phyloP scores from a whole-genome alignment of 2,797 vertebrate species.

The Enteromius argenteus region DNA sequence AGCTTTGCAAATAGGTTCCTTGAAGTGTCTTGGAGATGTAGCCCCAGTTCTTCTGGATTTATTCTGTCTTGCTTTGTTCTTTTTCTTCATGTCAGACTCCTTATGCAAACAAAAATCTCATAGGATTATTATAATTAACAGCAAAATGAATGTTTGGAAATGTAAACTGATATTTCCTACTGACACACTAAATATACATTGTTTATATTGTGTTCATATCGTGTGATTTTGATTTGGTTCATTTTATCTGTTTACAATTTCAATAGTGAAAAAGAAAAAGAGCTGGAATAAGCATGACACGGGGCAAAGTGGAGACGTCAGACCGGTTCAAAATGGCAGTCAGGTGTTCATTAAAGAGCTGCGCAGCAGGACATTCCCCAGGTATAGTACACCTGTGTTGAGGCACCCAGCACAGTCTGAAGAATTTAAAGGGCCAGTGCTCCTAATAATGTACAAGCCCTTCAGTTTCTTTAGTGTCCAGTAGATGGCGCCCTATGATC shows the following conservation, averaged over 20 bases:
- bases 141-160: background rate
- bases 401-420: background rate
- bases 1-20: too few relatives aligned
- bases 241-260: constrained; percentile 36
- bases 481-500: constrained; percentile 63
- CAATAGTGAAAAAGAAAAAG: constrained; percentile 96
- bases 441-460: background rate
- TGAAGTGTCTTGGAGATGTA: too few relatives aligned
- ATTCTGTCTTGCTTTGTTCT: too few relatives aligned
- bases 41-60: too few relatives aligned
- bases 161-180: too few relatives aligned
- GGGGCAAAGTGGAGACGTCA: constrained; percentile 89
- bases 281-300: constrained; percentile 95
- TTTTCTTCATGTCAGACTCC: too few relatives aligned
- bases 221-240: background rate
- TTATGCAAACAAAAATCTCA: too few relatives aligned
- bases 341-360: constrained; percentile 98
- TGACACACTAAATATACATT: background rate
- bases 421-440: background rate
- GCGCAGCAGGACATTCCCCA: constrained; percentile 94
- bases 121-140: too few relatives aligned
- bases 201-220: background rate
- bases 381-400: constrained; percentile 72
- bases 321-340: constrained; percentile 95
- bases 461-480: constrained; percentile 58